Base-by-base conservation (phyloP, 2,113 vertebrate genomes). In the Macquaria australasica region DNA sequence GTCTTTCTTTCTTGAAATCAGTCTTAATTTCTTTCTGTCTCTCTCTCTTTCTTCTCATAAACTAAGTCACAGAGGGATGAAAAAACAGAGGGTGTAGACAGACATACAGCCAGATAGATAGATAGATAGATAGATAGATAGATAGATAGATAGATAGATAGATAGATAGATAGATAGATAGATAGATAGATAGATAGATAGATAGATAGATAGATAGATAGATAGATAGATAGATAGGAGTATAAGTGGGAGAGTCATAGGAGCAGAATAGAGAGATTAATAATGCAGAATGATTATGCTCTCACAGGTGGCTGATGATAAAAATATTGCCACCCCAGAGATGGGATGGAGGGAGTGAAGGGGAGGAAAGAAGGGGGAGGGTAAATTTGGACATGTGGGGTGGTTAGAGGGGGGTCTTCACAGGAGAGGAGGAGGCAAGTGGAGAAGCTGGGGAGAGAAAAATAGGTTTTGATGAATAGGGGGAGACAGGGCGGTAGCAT, bases 221-320 rank as follows among this genome's bases (percentile, higher is more conserved):
- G 62, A 88, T n/a, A 53, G 81, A 75, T 11, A 31, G 60, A 81
- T 25, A 81, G 50, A 87, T 56, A 79, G 72, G 5, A 4, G 6
- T 6, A 68, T 60, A 75, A 55, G 59, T 73, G 28, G 59, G 28
- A 41, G 73, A 81, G 68, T 53, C 72, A 82, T 20, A 73, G 67
- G 59, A 73, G 84, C 63, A 85, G 79, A 86, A 73, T 23, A 80
- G 75, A 59, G 21, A 74, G 56, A 87, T 95, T 93, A 90, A 94
- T 94, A 94, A 93, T 92, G 90, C 82, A 94, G 77, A 86, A 88
- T 87, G 91, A 94, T 92, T 89, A 87, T 73, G 73, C 78, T 89
- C 81, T 89, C 89, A 89, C 92, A 92, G 93, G 91, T 93, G 92
- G 81, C 87, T 41, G 79, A 70, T 76, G 91, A 82, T 92, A 94